These are phyloP conservation scores for Diaphora mendica DNA, from an alignment of 2,888 invertebrate genomes.

Conservation along the genomic window DNA sequence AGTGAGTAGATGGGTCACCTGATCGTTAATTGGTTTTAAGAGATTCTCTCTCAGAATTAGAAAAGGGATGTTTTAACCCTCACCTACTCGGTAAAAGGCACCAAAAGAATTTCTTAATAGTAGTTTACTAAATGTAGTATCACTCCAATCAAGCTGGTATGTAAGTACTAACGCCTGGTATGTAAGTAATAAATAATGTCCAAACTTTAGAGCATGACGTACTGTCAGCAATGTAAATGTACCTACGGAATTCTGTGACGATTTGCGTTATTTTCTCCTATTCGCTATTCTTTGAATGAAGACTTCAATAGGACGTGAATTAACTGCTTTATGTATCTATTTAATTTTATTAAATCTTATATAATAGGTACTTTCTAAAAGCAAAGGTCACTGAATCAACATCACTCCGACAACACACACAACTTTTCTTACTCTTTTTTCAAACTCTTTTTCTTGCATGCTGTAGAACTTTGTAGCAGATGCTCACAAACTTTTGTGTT, in stretches of 20 bases:
- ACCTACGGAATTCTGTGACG: no score
- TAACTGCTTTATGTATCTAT: no score
- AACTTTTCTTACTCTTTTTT: slow-evolving; percentile 34
- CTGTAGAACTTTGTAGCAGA: slow-evolving; percentile 42
- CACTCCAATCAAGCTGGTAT: neutral
- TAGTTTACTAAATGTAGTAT: neutral
- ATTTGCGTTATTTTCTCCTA: no score
- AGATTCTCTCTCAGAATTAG: neutral
- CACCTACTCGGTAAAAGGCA: neutral
- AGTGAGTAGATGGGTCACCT: no score
- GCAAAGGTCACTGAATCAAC: slow-evolving; percentile 40
- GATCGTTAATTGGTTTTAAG: neutral
- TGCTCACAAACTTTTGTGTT: slow-evolving; percentile 48
- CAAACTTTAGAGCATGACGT: no score
- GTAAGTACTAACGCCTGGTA: neutral
- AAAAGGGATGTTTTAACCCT: neutral
- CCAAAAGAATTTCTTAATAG: no score
- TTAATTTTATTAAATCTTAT: neutral
- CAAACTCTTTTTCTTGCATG: slow-evolving; percentile 37
- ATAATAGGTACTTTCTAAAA: slow-evolving; percentile 35
- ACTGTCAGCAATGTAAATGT: no score
- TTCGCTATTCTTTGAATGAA: no score
- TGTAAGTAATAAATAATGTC: neutral
- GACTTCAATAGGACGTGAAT: no score
- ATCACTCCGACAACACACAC: slow-evolving; percentile 30